Percentiles rank a stretch among this genome's conserved stretches.
phyloP scores from a whole-genome alignment of 1,140 invertebrate species.

The Papilio glaucus region DNA sequence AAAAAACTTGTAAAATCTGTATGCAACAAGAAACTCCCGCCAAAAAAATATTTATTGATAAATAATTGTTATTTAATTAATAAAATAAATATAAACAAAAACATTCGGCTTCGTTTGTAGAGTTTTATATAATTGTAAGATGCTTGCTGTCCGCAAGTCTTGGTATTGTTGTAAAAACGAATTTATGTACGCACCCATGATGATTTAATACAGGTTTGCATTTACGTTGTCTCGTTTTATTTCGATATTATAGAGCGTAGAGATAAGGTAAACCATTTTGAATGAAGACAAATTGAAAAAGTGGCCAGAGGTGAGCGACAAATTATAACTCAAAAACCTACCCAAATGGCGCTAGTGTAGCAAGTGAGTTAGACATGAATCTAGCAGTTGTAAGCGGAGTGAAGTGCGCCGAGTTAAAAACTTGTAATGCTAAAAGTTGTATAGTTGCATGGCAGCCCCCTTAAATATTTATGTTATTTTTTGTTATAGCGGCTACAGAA shows the following conservation, averaged over 20 bases:
- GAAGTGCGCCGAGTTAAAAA: too few species aligned
- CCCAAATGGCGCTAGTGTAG: neutral
- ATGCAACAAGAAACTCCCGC: constrained; percentile 1
- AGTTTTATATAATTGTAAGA: constrained; percentile 1
- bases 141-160: neutral
- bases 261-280: too few species aligned
- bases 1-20: neutral
- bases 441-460: too few species aligned
- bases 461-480: too few species aligned
- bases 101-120: neutral
- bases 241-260: neutral
- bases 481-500: too few species aligned
- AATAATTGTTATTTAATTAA: constrained; percentile 24
- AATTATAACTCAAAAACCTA: too few species aligned
- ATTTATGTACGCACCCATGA: neutral
- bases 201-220: constrained; percentile 8
- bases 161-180: neutral
- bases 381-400: too few species aligned
- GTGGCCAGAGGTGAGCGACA: too few species aligned
- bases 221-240: constrained; percentile 12
- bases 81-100: constrained; percentile 2
- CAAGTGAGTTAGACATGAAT: too few species aligned
- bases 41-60: neutral
- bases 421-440: too few species aligned
- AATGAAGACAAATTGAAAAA: too few species aligned